Evolutionary conservation across 2,888 invertebrate genomes (phyloP).

Genomic region (Campoplex nolae): DNA sequence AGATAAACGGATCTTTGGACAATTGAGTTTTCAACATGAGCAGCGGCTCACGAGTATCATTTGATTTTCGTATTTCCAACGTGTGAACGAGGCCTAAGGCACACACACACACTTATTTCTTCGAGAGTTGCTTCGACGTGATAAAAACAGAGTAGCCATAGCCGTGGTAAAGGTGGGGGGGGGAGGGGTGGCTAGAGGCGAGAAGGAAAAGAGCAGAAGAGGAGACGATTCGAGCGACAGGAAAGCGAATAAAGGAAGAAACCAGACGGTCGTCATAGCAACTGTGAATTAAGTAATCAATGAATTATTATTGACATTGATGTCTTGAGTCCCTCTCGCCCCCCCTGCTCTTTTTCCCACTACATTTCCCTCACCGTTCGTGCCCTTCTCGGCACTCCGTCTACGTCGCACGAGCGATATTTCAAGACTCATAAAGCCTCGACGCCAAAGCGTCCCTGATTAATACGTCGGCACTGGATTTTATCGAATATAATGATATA

Average conservation of each 20-base stretch:
- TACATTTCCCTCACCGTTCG: conserved; percentile 38
- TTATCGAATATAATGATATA: conserved; percentile 72
- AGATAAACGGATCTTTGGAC: neutral
- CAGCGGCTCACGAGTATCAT: neutral
- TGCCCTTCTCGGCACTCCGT: conserved; percentile 39
- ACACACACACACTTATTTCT: conserved; percentile 67
- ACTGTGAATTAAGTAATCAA: conserved; percentile 84
- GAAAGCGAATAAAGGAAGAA: conserved; percentile 72
- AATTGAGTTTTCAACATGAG: neutral
- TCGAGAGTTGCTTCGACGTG: conserved; percentile 76
- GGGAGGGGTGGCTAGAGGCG: conserved; percentile 1
- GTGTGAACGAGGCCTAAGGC: conserved; percentile 73
- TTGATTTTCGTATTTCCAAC: conserved; percentile 4
- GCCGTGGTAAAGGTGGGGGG: conserved; percentile 62
- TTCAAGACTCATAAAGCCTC: conserved; percentile 80
- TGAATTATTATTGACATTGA: conserved; percentile 85
- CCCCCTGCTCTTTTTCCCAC: conserved; percentile 43
- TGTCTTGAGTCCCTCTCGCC: conserved; percentile 78
- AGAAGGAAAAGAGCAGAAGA: conserved; percentile 69
- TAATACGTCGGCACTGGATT: conserved; percentile 80
- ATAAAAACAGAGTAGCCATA: conserved; percentile 81
- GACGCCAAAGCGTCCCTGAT: conserved; percentile 75
- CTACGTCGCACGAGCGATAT: conserved; percentile 73
- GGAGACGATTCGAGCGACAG: conserved; percentile 75
- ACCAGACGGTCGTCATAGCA: conserved; percentile 82